Conservation (phyloP, 2,797 vertebrate genomes). For the Falco rusticolus region DNA sequence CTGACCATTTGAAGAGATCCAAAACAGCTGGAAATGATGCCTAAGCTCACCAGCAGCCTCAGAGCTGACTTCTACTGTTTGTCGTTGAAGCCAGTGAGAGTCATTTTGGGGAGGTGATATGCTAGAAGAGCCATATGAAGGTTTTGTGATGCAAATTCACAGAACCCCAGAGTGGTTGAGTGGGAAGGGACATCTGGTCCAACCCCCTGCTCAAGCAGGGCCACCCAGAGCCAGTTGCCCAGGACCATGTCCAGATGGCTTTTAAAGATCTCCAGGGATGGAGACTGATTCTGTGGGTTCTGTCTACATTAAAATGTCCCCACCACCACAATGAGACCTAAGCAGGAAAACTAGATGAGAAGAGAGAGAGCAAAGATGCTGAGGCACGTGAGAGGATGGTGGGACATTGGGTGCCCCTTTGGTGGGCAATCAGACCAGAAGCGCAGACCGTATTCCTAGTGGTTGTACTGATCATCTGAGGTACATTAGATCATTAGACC, state of each 20-base stretch:
- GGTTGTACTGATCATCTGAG: background rate
- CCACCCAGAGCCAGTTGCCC: background rate
- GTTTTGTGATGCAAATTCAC: background rate
- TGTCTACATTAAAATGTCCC: fast-evolving
- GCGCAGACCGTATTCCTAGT: fast-evolving
- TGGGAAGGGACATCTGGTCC: background rate
- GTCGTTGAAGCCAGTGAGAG: background rate
- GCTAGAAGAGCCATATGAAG: background rate
- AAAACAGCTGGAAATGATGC: background rate
- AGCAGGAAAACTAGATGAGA: background rate
- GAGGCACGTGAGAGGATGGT: background rate
- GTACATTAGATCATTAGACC: too few species aligned
- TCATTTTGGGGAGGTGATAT: background rate
- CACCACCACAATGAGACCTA: background rate
- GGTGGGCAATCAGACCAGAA: background rate
- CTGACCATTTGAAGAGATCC: background rate
- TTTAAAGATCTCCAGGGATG: background rate
- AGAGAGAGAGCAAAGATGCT: background rate
- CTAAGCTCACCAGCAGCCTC: background rate
- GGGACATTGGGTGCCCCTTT: background rate
- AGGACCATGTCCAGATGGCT: background rate
- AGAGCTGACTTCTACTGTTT: background rate
- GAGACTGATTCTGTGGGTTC: background rate
- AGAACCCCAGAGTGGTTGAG: too few species aligned
- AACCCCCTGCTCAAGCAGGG: background rate